These are phyloP conservation scores for Cactoblastis cactorum DNA, from an alignment of 2,888 invertebrate species.

Conservation along the genomic window DNA sequence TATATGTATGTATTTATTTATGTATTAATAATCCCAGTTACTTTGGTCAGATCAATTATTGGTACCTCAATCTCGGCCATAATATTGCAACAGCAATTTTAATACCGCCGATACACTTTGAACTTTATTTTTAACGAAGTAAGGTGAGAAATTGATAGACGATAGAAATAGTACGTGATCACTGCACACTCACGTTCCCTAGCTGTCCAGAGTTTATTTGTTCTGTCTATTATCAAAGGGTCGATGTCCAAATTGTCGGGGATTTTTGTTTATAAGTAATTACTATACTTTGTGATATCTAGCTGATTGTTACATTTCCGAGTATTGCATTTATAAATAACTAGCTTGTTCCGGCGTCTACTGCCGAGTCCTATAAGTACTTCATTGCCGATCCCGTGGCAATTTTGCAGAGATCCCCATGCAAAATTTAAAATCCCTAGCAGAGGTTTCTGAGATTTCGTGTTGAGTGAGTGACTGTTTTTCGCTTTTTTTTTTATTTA, in stretches of 20 bases:
- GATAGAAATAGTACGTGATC: constrained; percentile 18
- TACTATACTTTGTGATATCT: neutral
- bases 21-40: neutral
- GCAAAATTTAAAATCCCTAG: too few relatives aligned
- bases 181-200: constrained; percentile 19
- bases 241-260: constrained; percentile 18
- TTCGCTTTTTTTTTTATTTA: too few relatives aligned
- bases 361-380: too few relatives aligned
- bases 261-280: constrained; percentile 14
- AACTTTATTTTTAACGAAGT: neutral
- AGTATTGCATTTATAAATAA: too few relatives aligned
- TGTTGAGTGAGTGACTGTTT: too few relatives aligned
- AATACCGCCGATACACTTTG: neutral
- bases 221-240: constrained; percentile 23
- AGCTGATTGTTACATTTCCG: too few relatives aligned
- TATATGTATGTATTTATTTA: too few relatives aligned
- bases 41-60: constrained; percentile 9
- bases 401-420: too few relatives aligned
- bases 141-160: neutral
- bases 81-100: constrained; percentile 4
- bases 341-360: too few relatives aligned
- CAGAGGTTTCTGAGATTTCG: too few relatives aligned
- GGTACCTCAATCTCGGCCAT: neutral
- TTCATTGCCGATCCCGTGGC: too few relatives aligned
- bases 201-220: constrained; percentile 27